A percentile compares a stretch with the other conserved stretches of the same genome.
phyloP scores from a whole-genome alignment of 1,140 invertebrate genomes.

The Macrocentrus cingulum region DNA sequence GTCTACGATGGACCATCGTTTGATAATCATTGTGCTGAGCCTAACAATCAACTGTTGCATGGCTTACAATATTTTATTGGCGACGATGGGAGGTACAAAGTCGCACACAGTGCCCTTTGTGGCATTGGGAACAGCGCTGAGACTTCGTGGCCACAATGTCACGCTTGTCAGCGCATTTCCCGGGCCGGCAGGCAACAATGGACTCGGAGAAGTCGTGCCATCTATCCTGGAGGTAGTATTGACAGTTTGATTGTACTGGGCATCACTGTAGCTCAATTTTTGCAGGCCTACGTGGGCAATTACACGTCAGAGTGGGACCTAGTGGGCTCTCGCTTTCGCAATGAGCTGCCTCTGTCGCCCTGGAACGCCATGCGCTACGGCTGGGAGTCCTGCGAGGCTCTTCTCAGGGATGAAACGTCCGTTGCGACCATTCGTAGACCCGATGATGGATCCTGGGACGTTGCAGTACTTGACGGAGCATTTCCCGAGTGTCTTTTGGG shows the following conservation, averaged over 20 bases:
- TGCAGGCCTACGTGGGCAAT: constrained; percentile 67
- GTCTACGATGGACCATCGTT: constrained; percentile 9
- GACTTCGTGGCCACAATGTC: constrained; percentile 71
- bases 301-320: constrained; percentile 75
- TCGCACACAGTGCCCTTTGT: constrained; percentile 77
- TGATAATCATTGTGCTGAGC: constrained; percentile 3
- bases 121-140: constrained; percentile 64
- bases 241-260: not conserved
- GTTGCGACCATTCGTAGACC: constrained; percentile 56
- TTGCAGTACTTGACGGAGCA: constrained; percentile 73
- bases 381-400: constrained; percentile 73
- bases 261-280: not conserved
- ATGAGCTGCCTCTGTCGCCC: constrained; percentile 69
- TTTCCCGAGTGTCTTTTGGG: constrained; percentile 78
- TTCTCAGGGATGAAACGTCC: constrained; percentile 63
- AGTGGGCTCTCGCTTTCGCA: constrained; percentile 70
- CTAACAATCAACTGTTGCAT: not conserved
- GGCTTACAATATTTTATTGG: constrained; percentile 60
- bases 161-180: constrained; percentile 74
- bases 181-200: constrained; percentile 46
- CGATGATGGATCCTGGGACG: constrained; percentile 60
- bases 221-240: constrained; percentile 41
- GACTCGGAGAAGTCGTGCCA: constrained; percentile 44
- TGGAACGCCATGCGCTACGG: constrained; percentile 72
- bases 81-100: constrained; percentile 81